Conservation (phyloP, 2,888 invertebrate genomes). For the Andrena bucephala region DNA sequence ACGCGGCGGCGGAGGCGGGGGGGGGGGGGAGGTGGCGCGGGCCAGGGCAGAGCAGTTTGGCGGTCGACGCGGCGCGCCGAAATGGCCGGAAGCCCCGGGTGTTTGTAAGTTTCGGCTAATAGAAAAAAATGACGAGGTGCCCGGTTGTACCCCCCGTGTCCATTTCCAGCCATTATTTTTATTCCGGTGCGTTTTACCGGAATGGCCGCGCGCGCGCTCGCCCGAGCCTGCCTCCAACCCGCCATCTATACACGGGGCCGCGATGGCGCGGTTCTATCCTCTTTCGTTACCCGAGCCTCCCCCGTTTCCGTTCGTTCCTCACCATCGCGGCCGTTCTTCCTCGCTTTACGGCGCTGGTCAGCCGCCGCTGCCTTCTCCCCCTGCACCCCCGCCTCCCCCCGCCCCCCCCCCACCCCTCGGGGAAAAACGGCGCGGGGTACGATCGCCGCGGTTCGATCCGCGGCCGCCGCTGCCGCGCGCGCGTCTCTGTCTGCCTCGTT, state of each 20-base stretch:
- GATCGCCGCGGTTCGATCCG: constrained; percentile 54
- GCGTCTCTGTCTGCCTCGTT: constrained; percentile 64
- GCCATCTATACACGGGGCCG: constrained; percentile 69
- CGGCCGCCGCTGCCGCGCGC: constrained; percentile 11
- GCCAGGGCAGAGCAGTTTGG: constrained; percentile 68
- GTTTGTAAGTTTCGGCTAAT: constrained; percentile 81
- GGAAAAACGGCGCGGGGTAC: constrained; percentile 14
- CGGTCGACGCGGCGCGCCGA: constrained; percentile 68
- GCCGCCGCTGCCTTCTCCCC: constrained; percentile 32
- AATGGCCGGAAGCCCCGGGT: constrained; percentile 80
- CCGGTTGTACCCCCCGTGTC: constrained; percentile 71
- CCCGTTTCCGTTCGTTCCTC: constrained; percentile 37
- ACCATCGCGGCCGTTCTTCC: constrained; percentile 44
- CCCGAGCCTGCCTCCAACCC: constrained; percentile 55
- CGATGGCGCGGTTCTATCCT: constrained; percentile 69
- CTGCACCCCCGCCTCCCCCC: neutral
- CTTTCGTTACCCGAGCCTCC: constrained; percentile 40
- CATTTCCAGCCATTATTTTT: constrained; percentile 82
- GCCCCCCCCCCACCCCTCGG: neutral
- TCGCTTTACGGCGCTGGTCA: constrained; percentile 52
- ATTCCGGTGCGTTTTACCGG: constrained; percentile 81
- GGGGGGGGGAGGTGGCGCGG: constrained; percentile 57
- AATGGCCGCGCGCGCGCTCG: constrained; percentile 69
- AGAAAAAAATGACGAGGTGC: constrained; percentile 80
- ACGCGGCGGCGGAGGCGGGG: constrained; percentile 39